A percentile compares a stretch with the other conserved stretches of the same genome.
Evolutionary conservation across 2,113 vertebrate species (phyloP).

Genomic region (Muntiacus muntjak): DNA sequence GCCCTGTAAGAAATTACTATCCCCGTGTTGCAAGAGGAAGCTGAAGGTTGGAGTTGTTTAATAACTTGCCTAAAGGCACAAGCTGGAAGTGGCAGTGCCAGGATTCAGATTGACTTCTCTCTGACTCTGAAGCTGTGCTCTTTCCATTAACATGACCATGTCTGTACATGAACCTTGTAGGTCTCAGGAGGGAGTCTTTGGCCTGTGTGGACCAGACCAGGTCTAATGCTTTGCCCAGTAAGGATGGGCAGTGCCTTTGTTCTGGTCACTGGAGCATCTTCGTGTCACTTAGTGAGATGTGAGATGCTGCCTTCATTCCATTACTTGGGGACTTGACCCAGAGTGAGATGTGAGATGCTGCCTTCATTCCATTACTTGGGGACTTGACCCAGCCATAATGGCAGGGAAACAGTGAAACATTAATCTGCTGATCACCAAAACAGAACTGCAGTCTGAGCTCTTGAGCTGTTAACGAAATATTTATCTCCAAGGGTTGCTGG

Average conservation of each 20-base stretch:
- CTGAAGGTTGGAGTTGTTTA: background rate
- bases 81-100: background rate
- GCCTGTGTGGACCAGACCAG: background rate
- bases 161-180: background rate
- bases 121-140: background rate
- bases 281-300: background rate
- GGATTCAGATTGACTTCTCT: background rate
- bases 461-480: background rate
- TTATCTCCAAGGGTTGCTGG: background rate
- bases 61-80: slow-evolving; percentile 10
- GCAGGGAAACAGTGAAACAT: background rate
- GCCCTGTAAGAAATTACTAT: background rate
- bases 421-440: slow-evolving; percentile 46
- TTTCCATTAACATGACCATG: background rate
- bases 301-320: background rate
- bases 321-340: slow-evolving; percentile 27
- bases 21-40: background rate
- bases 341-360: background rate
- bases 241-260: background rate
- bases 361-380: slow-evolving; percentile 22
- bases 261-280: background rate
- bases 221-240: background rate
- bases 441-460: background rate
- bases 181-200: background rate
- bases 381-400: slow-evolving; percentile 35